Percentiles rank a stretch among this genome's conserved stretches.
phyloP scores from a whole-genome alignment of 1,140 invertebrate genomes.

The Oscheius sp. region DNA sequence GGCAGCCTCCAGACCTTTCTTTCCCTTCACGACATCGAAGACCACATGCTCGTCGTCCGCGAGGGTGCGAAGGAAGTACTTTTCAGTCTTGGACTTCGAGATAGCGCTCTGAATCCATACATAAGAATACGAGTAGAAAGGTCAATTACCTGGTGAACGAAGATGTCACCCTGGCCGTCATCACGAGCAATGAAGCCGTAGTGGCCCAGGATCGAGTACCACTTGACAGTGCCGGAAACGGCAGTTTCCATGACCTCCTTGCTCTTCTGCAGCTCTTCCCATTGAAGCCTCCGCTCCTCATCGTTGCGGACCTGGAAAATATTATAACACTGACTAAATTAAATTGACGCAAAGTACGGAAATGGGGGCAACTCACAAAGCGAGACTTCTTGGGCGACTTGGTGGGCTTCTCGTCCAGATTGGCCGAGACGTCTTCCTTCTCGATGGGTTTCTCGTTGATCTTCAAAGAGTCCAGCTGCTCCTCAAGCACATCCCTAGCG shows the following conservation, averaged over 20 bases:
- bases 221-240: constrained; percentile 32
- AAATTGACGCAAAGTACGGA: too few species aligned
- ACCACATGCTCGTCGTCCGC: constrained; percentile 30
- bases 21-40: constrained; percentile 38
- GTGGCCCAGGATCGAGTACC: constrained; percentile 33
- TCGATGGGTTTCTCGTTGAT: too few species aligned
- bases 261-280: constrained; percentile 26
- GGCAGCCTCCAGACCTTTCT: constrained; percentile 39
- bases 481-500: too few species aligned
- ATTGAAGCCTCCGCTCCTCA: constrained; percentile 9
- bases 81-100: constrained; percentile 23
- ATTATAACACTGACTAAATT: too few species aligned
- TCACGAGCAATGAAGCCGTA: constrained; percentile 41
- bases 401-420: too few species aligned
- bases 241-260: constrained; percentile 19
- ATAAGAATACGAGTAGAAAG: background rate
- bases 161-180: constrained; percentile 34
- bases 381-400: too few species aligned
- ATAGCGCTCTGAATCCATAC: constrained; percentile 29
- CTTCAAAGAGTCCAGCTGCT: too few species aligned
- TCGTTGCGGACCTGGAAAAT: too few species aligned
- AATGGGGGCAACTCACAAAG: too few species aligned
- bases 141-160: constrained; percentile 36
- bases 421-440: too few species aligned
- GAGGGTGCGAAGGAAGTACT: constrained; percentile 39